These are phyloP conservation scores for Ptilonorhynchus violaceus DNA, from an alignment of 2,113 vertebrate species.

Conservation along the genomic window DNA sequence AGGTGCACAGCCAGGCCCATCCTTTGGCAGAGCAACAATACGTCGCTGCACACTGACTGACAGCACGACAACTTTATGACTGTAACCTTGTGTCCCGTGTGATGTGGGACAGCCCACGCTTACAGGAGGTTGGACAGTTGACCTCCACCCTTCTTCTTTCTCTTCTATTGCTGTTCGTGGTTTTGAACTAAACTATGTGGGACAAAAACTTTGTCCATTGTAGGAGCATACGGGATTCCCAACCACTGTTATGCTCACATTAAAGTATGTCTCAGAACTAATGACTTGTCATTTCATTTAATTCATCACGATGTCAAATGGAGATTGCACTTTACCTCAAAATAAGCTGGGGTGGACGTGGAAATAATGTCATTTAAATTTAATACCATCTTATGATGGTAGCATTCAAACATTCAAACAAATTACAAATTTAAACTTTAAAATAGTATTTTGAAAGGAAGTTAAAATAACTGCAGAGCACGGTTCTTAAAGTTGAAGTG, in stretches of 20 bases:
- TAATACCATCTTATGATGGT: background rate
- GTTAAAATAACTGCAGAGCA: background rate
- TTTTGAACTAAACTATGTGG: background rate
- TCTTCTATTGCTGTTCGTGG: background rate
- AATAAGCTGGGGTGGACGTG: background rate
- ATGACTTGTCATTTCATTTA: background rate
- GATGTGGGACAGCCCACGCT: background rate
- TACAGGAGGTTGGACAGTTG: background rate
- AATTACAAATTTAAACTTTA: slow-evolving; percentile 1
- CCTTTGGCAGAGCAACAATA: background rate
- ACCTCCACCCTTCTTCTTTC: background rate
- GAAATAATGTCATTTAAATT: background rate
- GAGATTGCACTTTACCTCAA: background rate
- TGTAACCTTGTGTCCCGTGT: fast-evolving
- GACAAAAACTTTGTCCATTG: background rate
- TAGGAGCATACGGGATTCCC: background rate
- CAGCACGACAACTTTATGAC: background rate
- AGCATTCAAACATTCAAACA: background rate
- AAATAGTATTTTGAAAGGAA: background rate
- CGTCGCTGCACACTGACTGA: background rate
- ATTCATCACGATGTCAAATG: background rate
- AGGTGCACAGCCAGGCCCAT: background rate
- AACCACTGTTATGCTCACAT: background rate
- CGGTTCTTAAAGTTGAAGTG: background rate
- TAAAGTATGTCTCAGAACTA: background rate